Evolutionary conservation across 2,888 invertebrate species (phyloP), one percentile per base, ranked within the genome.

Genomic region (Euzophera pinguis): DNA sequence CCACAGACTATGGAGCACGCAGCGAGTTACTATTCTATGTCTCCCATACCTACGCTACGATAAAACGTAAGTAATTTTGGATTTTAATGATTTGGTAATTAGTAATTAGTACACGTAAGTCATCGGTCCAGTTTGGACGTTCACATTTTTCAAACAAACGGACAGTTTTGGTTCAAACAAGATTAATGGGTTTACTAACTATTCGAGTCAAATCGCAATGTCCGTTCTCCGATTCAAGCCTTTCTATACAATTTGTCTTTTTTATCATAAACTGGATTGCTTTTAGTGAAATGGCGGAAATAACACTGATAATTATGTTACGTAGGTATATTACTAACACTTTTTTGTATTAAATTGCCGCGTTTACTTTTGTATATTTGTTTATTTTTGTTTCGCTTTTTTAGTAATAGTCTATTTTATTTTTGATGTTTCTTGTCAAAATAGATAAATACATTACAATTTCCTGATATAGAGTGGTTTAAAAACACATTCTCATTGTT

Each of bases 111-210:
- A 32, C 59, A 58, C 13, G 50, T 49, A 74, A 72, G 73, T 75
- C 73, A 74, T 47, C 52, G 62, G 57, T 63, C 72, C 61, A 70
- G 67, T 76, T 79, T 69, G 65, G 63, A 62, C 63, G 58, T 50
- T 52, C 54, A 72, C 69, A 76, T 79, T 79, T 82, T 80, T 81
- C 73, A 77, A 73, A 73, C 73, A 75, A 78, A 76, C 65, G 63
- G 80, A 84, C 81, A 84, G 78, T 80, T 84, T 75, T 63, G 73
- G 79, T 78, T 77, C 81, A 74, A 61, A 52, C 53, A 74, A 79
- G 84, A 84, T 82, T 82, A 84, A 86, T 78, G 79, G 75, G 71
- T 71, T 73, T 64, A 67, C 70, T 74, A 80, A 80, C 78, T 71
- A 78, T 75, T 71, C 66, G 61, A 72, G 68, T 73, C 75, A 71